Evolutionary conservation across 2,888 invertebrate species (phyloP).

Genomic region (Cheilosia vulpina): DNA sequence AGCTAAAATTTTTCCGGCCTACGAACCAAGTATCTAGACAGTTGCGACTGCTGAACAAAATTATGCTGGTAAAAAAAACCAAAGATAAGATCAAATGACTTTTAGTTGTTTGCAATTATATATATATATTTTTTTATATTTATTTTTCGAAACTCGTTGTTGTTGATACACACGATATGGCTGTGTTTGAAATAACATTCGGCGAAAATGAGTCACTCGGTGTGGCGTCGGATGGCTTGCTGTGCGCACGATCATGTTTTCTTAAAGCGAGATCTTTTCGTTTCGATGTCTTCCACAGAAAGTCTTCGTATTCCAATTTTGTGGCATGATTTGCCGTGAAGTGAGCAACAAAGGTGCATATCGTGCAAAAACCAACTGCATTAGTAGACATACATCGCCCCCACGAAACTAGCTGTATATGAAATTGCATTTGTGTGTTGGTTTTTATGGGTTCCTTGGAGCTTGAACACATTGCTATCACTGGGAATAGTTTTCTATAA

Average conservation of each 20-base stretch:
- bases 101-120: conserved; percentile 3
- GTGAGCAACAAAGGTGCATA: conserved; percentile 28
- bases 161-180: not conserved
- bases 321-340: conserved; percentile 10
- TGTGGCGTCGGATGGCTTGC: conserved; percentile 1
- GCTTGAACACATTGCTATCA: conserved; percentile 12
- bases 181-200: conserved; percentile 21
- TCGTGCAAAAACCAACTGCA: conserved; percentile 30
- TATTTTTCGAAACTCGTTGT: not conserved
- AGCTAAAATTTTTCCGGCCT: conserved; percentile 2
- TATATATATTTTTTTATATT: not conserved
- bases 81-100: conserved; percentile 15
- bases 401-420: conserved; percentile 24
- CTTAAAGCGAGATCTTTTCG: conserved; percentile 3
- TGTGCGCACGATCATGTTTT: conserved; percentile 33
- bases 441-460: conserved; percentile 62
- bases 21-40: not conserved
- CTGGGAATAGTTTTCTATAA: conserved; percentile 29
- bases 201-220: conserved; percentile 35
- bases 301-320: not conserved
- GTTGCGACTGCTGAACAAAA: not conserved
- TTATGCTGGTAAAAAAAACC: not conserved
- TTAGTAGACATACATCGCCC: not conserved
- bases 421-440: conserved; percentile 7
- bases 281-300: conserved; percentile 8